These are phyloP conservation scores for Argyrosomus japonicus DNA, from an alignment of 2,113 vertebrate genomes.

Conservation along the genomic window DNA sequence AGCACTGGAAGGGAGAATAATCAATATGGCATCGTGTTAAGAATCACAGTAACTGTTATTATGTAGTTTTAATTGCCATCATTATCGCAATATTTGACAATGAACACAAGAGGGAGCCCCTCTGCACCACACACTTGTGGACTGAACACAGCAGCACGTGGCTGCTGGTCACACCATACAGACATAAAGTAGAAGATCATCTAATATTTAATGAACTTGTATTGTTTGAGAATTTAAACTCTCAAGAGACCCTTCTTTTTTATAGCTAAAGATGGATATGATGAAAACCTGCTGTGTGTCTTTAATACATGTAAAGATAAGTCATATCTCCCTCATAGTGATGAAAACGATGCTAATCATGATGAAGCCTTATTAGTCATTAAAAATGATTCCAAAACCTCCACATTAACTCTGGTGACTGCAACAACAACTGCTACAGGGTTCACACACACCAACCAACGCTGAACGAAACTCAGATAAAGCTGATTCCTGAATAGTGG, in stretches of 20 bases:
- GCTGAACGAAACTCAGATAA: too few species aligned
- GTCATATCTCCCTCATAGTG: too few species aligned
- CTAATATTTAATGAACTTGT: background rate
- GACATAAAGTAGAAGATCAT: background rate
- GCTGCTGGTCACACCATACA: background rate
- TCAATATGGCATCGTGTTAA: background rate
- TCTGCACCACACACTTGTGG: background rate
- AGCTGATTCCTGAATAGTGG: too few species aligned
- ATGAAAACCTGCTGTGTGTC: background rate
- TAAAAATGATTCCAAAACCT: too few species aligned
- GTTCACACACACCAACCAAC: too few species aligned
- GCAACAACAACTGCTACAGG: too few species aligned
- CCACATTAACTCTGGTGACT: too few species aligned
- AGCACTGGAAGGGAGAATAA: background rate
- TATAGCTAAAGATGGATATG: background rate
- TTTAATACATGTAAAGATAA: too few species aligned
- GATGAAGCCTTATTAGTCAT: too few species aligned
- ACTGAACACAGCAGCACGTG: background rate
- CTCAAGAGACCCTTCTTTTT: background rate
- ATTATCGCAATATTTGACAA: background rate
- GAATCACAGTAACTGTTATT: background rate
- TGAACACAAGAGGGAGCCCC: slow-evolving; percentile 15
- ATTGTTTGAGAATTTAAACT: background rate
- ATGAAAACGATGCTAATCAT: too few species aligned
- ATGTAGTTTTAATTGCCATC: background rate